Base-by-base conservation (phyloP, 2,888 invertebrate species). In the Protophormia terraenovae region DNA sequence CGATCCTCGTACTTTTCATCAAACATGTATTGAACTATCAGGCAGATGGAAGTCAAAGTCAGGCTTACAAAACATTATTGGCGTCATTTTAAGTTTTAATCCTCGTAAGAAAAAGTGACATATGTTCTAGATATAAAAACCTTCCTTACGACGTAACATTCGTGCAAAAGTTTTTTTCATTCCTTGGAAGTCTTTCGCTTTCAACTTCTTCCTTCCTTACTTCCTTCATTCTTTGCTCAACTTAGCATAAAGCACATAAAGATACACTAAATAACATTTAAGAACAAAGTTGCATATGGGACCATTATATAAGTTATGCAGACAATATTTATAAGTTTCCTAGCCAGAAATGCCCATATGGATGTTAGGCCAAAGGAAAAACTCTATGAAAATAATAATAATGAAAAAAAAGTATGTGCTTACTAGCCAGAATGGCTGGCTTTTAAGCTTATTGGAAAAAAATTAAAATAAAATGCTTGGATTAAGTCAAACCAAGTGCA, bases 41-140 rank as follows among this genome's bases (percentile, higher is more conserved):
- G 71, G 73, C 75, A 82, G 75, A 66, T 85, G 78, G 32, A 82
- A 82, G 78, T 82, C 82, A 78, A 82, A 82, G 78, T 79, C 78
- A 78, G 71, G 64, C 82, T 82, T 73, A 78, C 75, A 79, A 75
- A 78, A 82, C 66, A 85, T 85, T 82, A 85, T 85, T 85, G 85
- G 82, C 82, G 82, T 85, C 82, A 85, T 75, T 85, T 85, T 66
- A 79, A 71, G 85, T 85, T 85, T 82, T 85, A 85, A 85, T 82
- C 82, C 85, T 82, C 82, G 85, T 82, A 85, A 85, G 82, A 79
- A 85, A 85, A 85, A 85, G 78, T 85, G 85, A 85, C 85, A 85
- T 85, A 82, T 85, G 85, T 85, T 85, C 85, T 78, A 85, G 85
- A 85, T 85, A 85, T 82, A 69, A 62, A 81, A 78, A 69, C 78